Conservation (phyloP, 2,113 vertebrate species). For the Entosphenus tridentatus region DNA sequence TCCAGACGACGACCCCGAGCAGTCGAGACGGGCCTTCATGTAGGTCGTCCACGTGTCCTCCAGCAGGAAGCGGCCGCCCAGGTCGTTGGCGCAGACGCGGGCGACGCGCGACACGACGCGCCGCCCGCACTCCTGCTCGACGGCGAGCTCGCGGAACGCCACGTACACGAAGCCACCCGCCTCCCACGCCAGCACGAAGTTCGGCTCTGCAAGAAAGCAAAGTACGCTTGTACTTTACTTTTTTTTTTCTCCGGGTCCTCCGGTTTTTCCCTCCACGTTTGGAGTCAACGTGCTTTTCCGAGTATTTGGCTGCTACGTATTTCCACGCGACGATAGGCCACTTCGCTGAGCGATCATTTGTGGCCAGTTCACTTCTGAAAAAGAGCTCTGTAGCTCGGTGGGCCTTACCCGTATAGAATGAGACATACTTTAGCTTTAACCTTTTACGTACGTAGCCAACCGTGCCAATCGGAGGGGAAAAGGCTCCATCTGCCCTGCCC, state of each 20-base stretch:
- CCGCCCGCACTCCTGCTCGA: slow-evolving; percentile 81
- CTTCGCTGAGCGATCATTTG: no score
- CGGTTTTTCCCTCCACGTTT: no score
- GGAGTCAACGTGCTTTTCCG: no score
- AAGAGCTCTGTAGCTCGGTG: no score
- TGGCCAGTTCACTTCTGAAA: no score
- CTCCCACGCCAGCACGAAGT: slow-evolving; percentile 87
- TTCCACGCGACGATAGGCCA: no score
- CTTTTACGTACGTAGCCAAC: no score
- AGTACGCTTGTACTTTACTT: not conserved
- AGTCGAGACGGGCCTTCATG: slow-evolving; percentile 89
- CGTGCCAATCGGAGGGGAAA: no score
- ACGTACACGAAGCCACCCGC: slow-evolving; percentile 91
- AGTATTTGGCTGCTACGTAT: no score
- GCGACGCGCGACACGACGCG: slow-evolving; percentile 71
- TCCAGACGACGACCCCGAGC: slow-evolving; percentile 35
- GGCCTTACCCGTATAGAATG: no score
- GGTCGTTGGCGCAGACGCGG: slow-evolving; percentile 79
- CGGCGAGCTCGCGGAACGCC: slow-evolving; percentile 83
- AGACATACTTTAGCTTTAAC: no score
- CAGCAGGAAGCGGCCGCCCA: slow-evolving; percentile 72
- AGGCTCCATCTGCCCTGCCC: no score
- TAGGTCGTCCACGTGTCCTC: slow-evolving; percentile 98
- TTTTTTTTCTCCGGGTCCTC: not conserved
- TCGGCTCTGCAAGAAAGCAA: slow-evolving; percentile 40